phyloP scores from a whole-genome alignment of 2,797 vertebrate genomes.

The Microchirus variegatus region DNA sequence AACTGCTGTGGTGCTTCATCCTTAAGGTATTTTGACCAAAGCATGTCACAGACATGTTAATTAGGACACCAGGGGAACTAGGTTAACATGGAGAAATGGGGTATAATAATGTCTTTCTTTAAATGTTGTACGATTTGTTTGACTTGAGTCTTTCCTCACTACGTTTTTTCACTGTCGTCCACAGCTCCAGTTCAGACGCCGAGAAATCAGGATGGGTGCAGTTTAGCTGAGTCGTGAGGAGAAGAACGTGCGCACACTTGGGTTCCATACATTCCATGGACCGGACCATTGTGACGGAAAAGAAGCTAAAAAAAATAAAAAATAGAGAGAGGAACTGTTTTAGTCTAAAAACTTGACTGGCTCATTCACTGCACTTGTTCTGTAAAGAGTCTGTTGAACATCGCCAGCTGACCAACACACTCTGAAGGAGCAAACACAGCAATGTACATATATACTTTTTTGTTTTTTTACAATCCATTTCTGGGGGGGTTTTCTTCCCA shows the following conservation, averaged over 20 bases:
- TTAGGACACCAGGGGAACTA: too few relatives aligned
- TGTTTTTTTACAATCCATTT: slow-evolving; percentile 28
- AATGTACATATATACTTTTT: slow-evolving; percentile 23
- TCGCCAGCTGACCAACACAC: slow-evolving; percentile 40
- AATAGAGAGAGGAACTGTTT: slow-evolving; percentile 29
- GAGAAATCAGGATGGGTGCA: slow-evolving; percentile 90
- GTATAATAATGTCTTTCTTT: too few relatives aligned
- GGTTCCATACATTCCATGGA: slow-evolving; percentile 76
- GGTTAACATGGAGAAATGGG: too few relatives aligned
- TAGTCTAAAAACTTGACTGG: slow-evolving; percentile 30
- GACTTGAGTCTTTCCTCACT: neutral
- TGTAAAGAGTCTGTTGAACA: slow-evolving; percentile 23
- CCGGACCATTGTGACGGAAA: slow-evolving; percentile 53
- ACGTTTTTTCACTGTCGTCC: slow-evolving; percentile 14
- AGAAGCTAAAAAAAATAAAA: slow-evolving; percentile 26
- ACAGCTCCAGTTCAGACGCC: slow-evolving; percentile 83
- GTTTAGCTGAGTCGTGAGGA: slow-evolving; percentile 82
- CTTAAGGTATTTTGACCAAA: too few relatives aligned
- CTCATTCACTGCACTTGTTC: slow-evolving; percentile 37
- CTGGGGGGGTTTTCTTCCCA: neutral
- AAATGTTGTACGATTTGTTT: neutral
- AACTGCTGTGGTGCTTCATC: too few relatives aligned
- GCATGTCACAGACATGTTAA: too few relatives aligned
- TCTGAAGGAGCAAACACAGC: slow-evolving; percentile 58
- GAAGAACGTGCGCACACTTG: slow-evolving; percentile 51